phyloP scores from a whole-genome alignment of 2,888 invertebrate genomes.

The Glomeris marginata region DNA sequence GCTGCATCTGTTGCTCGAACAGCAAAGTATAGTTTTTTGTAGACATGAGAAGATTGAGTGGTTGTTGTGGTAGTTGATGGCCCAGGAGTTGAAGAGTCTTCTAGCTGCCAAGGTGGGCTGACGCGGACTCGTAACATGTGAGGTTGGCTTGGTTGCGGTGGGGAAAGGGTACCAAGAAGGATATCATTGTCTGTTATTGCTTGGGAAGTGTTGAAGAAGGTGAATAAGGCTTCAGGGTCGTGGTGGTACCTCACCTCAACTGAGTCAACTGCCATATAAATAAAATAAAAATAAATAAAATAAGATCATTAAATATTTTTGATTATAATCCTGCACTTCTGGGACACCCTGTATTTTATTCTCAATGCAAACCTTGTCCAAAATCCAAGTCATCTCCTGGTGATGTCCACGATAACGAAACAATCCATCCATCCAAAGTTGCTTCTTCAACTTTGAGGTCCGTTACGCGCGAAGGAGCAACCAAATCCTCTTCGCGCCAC shows the following conservation, averaged over 20 bases:
- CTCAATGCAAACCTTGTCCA: constrained; percentile 3
- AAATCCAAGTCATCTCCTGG: constrained; percentile 19
- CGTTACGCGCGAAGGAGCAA: constrained; percentile 19
- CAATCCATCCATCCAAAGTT: constrained; percentile 7
- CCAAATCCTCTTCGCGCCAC: constrained; percentile 13
- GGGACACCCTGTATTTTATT: too few relatives aligned
- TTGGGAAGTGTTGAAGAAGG: constrained; percentile 5
- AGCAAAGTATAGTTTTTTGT: constrained; percentile 8
- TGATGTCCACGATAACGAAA: constrained; percentile 19
- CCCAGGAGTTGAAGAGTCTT: not conserved
- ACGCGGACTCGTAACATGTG: not conserved
- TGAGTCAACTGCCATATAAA: constrained; percentile 6
- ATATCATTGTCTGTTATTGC: not conserved
- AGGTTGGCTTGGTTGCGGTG: not conserved
- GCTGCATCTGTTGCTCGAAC: constrained; percentile 6
- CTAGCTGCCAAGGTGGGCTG: not conserved
- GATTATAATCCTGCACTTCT: too few relatives aligned
- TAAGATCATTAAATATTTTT: not conserved
- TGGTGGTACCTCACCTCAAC: constrained; percentile 12
- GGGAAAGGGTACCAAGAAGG: constrained; percentile 6
- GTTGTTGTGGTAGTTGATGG: too few relatives aligned
- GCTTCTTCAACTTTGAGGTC: constrained; percentile 17
- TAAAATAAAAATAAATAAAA: not conserved
- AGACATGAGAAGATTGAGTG: too few relatives aligned
- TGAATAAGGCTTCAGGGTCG: constrained; percentile 6